Conservation (phyloP, 2,888 invertebrate genomes). For the Lithosia quadra region DNA sequence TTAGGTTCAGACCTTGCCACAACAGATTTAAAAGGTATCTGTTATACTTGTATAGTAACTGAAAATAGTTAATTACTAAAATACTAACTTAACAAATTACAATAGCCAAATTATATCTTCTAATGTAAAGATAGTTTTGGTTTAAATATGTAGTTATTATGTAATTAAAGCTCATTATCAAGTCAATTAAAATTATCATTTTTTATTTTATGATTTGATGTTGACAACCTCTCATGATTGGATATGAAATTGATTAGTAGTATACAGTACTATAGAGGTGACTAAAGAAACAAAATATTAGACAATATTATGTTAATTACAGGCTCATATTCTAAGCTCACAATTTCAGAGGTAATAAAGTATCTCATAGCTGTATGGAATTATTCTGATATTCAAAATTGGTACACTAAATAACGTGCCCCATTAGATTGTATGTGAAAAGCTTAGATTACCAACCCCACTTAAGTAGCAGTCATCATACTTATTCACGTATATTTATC, state of each 20-base stretch:
- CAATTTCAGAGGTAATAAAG: no score
- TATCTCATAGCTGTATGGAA: no score
- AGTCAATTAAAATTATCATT: conserved; percentile 16
- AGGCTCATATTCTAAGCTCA: no score
- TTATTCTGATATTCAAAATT: neutral
- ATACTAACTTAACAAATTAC: conserved; percentile 7
- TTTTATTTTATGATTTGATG: neutral
- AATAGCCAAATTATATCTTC: conserved; percentile 12
- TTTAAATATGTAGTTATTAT: neutral
- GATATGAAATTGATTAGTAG: neutral
- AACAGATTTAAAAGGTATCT: neutral
- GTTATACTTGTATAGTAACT: conserved; percentile 10
- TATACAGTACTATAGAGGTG: neutral
- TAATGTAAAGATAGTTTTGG: neutral
- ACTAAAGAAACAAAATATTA: neutral
- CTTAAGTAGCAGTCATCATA: neutral
- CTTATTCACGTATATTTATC: neutral
- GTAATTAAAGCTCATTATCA: neutral
- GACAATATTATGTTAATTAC: neutral
- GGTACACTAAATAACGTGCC: neutral
- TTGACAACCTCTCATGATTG: neutral
- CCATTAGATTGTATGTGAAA: no score
- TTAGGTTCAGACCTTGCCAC: conserved; percentile 4
- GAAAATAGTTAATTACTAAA: conserved; percentile 4
- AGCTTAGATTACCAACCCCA: neutral